Evolutionary conservation across 2,888 invertebrate species (phyloP).

Genomic region (Calameuta filiformis): DNA sequence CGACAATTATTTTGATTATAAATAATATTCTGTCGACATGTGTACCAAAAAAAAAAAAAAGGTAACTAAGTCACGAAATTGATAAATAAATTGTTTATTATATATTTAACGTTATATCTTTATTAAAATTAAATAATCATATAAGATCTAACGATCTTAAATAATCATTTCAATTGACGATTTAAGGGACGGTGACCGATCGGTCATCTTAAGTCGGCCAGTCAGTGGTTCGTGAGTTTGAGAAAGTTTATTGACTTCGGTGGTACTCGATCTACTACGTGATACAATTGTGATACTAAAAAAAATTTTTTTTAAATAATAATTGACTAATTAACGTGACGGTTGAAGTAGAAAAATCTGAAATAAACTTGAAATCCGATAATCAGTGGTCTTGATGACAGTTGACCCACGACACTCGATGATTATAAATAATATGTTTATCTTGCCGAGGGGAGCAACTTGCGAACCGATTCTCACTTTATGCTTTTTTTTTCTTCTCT

Average conservation of each 20-base stretch:
- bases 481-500: constrained; percentile 19
- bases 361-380: neutral
- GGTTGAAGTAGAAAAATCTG: neutral
- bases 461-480: constrained; percentile 21
- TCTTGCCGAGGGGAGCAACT: constrained; percentile 27
- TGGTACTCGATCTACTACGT: neutral
- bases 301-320: neutral
- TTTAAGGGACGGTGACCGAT: neutral
- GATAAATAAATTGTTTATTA: neutral
- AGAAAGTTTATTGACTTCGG: neutral
- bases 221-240: neutral
- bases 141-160: neutral
- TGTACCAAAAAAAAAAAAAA: neutral
- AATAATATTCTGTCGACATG: neutral
- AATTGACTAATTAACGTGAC: neutral
- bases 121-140: neutral
- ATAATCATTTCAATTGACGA: neutral
- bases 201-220: neutral
- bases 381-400: neutral
- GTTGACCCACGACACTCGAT: constrained; percentile 10
- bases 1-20: neutral
- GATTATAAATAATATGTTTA: constrained; percentile 53
- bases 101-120: neutral
- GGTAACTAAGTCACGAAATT: neutral
- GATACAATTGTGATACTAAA: neutral